Conservation (phyloP, 2,797 vertebrate species). For the Rhadinocentrus ornatus region DNA sequence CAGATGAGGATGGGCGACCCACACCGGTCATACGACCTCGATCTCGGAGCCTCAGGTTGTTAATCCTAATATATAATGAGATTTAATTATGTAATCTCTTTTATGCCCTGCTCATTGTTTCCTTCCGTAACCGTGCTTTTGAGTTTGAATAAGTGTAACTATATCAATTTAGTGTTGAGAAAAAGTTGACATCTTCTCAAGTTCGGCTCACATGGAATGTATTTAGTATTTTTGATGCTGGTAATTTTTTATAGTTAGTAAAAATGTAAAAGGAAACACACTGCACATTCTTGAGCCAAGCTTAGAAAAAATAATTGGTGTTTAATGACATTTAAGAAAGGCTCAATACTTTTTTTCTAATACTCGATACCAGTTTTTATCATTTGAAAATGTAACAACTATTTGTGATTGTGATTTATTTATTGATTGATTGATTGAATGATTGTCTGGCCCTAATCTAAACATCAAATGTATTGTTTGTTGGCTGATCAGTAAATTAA, state of each 20-base stretch:
- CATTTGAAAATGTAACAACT: background rate
- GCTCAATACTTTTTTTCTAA: background rate
- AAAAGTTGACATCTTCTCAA: background rate
- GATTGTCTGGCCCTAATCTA: background rate
- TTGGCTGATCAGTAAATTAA: conserved; percentile 9
- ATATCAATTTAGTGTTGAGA: background rate
- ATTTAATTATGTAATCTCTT: background rate
- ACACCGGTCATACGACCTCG: conserved; percentile 89
- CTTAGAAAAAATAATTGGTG: background rate
- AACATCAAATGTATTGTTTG: background rate
- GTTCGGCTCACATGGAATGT: background rate
- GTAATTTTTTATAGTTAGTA: background rate
- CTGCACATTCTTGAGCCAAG: background rate
- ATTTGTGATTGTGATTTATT: no score
- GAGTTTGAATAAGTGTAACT: background rate
- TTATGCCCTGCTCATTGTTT: background rate
- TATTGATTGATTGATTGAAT: no score
- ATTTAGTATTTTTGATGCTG: background rate
- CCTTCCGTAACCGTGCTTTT: background rate
- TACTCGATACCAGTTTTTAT: no score
- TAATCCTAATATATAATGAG: background rate
- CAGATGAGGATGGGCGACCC: conserved; percentile 89
- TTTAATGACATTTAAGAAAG: no score
- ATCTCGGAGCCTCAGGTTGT: conserved; percentile 94
- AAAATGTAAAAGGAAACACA: background rate